These are phyloP conservation scores for Entomobrya multifasciata DNA, from an alignment of 2,888 invertebrate species.

Conservation along the genomic window DNA sequence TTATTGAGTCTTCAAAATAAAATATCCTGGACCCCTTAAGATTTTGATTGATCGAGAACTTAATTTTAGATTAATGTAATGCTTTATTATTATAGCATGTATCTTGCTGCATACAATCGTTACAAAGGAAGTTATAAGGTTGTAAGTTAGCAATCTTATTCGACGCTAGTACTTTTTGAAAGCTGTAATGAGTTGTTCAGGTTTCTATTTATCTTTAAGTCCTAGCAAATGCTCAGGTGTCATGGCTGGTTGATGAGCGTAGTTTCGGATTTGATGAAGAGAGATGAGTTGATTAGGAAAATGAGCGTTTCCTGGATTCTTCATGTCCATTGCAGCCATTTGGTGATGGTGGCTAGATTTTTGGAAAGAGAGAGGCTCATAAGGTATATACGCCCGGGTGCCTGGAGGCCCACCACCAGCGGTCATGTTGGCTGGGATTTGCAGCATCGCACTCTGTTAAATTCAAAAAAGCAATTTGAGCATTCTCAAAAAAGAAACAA, in stretches of 20 bases:
- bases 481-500: constrained; percentile 51
- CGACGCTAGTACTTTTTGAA: constrained; percentile 20
- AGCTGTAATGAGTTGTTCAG: constrained; percentile 23
- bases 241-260: constrained; percentile 94
- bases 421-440: constrained; percentile 86
- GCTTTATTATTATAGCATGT: neutral
- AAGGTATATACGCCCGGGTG: constrained; percentile 88
- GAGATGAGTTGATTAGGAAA: constrained; percentile 97
- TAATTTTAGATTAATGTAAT: constrained; percentile 34
- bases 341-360: constrained; percentile 83
- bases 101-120: neutral
- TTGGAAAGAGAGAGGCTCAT: constrained; percentile 95
- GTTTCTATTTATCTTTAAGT: constrained; percentile 81
- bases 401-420: constrained; percentile 84
- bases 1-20: constrained; percentile 45
- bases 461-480: constrained; percentile 42
- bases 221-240: constrained; percentile 86
- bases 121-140: constrained; percentile 19
- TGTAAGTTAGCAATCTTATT: constrained; percentile 24
- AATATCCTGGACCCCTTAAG: constrained; percentile 69
- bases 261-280: constrained; percentile 97
- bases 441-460: constrained; percentile 79
- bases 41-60: constrained; percentile 33
- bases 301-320: constrained; percentile 83
- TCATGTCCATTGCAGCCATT: constrained; percentile 81